Conservation (phyloP, 2,113 vertebrate species). For the Erythrolamprus reginae region DNA sequence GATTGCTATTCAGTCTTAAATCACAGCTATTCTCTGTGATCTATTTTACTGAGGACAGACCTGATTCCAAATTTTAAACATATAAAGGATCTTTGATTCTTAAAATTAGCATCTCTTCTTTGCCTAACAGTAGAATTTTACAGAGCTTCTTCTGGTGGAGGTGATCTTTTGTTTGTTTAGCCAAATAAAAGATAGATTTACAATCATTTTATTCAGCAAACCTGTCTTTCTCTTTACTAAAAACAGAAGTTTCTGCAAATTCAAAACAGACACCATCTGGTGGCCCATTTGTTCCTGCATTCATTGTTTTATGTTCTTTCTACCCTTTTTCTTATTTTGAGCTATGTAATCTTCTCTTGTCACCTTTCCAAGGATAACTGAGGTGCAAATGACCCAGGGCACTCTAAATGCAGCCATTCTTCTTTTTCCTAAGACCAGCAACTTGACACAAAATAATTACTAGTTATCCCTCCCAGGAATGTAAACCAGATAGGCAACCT, state of each 20-base stretch:
- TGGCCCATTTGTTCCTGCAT: neutral
- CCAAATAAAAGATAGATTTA: neutral
- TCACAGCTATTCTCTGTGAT: neutral
- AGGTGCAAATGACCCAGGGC: neutral
- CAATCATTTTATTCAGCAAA: neutral
- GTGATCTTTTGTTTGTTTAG: neutral
- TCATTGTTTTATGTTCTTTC: neutral
- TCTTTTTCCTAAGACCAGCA: neutral
- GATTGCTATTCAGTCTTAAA: neutral
- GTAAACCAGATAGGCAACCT: neutral
- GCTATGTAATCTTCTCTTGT: neutral
- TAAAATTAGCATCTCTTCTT: neutral
- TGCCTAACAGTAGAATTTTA: neutral
- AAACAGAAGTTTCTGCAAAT: neutral
- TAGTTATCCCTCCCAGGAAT: neutral
- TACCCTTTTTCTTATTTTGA: neutral
- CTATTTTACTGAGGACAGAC: neutral
- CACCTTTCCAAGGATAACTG: neutral
- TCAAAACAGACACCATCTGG: neutral
- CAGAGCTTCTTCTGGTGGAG: neutral
- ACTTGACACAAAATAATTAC: neutral
- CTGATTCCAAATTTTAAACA: neutral
- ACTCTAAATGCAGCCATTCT: neutral
- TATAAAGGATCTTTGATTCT: neutral
- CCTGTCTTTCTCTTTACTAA: neutral